Percentiles rank a stretch among this genome's conserved stretches.
These are phyloP conservation scores for Mesembrinibis cayennensis DNA, from an alignment of 2,113 vertebrate species.

Conservation along the genomic window DNA sequence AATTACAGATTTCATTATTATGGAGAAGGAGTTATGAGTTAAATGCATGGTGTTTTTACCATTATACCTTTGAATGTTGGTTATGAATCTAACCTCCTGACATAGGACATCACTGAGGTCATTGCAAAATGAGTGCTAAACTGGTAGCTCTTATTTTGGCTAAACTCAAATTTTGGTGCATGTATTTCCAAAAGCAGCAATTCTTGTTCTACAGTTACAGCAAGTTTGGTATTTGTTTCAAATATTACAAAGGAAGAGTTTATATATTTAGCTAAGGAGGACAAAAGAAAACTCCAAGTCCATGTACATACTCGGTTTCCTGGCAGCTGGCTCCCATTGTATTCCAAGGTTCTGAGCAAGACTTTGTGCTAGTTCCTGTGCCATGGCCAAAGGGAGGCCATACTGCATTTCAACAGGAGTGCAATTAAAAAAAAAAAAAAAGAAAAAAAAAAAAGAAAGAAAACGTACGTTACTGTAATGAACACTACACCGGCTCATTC, in stretches of 20 bases:
- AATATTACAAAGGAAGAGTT: background rate
- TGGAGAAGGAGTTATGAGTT: background rate
- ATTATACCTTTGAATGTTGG: background rate
- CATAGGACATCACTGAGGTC: background rate
- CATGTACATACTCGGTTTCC: constrained; percentile 86
- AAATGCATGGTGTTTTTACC: background rate
- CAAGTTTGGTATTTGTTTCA: background rate
- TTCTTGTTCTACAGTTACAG: background rate
- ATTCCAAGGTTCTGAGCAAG: constrained; percentile 96
- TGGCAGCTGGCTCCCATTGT: constrained; percentile 91
- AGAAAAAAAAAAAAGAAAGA: background rate
- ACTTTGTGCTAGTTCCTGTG: constrained; percentile 88
- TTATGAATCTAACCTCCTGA: background rate
- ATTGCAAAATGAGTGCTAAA: background rate
- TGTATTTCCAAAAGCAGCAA: background rate
- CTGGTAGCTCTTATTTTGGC: background rate
- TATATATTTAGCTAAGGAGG: background rate
- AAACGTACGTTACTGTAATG: constrained; percentile 30
- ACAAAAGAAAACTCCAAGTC: background rate
- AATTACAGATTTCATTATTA: background rate
- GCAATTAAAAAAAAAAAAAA: background rate
- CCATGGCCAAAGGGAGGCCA: constrained; percentile 85
- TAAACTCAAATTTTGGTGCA: background rate
- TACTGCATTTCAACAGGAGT: constrained; percentile 77
- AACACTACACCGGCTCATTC: background rate